Evolutionary conservation across 1,140 invertebrate species (phyloP).

Genomic region (Drosophila kanapiae): DNA sequence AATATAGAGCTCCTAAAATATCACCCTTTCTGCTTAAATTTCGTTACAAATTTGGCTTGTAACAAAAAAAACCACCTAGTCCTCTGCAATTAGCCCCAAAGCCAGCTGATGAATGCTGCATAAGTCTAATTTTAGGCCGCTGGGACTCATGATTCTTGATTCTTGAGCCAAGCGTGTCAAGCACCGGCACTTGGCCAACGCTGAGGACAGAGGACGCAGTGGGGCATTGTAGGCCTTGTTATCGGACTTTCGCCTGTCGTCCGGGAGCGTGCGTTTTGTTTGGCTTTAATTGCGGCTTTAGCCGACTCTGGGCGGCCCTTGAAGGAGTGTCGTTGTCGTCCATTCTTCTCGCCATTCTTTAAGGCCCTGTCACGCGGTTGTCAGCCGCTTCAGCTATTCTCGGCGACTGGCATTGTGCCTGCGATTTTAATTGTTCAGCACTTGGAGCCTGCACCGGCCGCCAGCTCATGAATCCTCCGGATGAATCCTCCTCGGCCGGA

Average conservation of each 20-base stretch:
- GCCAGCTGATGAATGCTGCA: conserved; percentile 2
- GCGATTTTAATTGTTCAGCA: conserved; percentile 45
- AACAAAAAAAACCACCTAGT: neutral
- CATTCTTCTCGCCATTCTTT: conserved; percentile 42
- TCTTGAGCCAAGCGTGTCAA: conserved; percentile 45
- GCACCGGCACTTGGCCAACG: conserved; percentile 15
- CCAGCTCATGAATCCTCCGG: conserved; percentile 6
- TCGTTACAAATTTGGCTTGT: neutral
- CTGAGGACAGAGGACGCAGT: conserved; percentile 5
- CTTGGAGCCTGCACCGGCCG: conserved; percentile 25
- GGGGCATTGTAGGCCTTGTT: conserved; percentile 29
- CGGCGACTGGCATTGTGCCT: conserved; percentile 57
- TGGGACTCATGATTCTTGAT: conserved; percentile 11
- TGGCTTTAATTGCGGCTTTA: conserved; percentile 53
- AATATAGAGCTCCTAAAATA: neutral
- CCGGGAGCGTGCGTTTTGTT: conserved; percentile 32
- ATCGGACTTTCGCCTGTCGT: conserved; percentile 28
- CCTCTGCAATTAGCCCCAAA: conserved; percentile 15
- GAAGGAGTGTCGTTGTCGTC: conserved; percentile 41
- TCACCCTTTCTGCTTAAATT: neutral
- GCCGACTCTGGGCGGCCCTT: conserved; percentile 34
- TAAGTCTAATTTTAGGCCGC: conserved; percentile 18
- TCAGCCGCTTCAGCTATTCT: conserved; percentile 60
- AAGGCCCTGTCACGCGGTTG: conserved; percentile 31
- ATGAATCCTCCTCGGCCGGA: conserved; percentile 5